Evolutionary conservation across 2,113 vertebrate species (phyloP), one percentile per base, ranked within the genome.

Genomic region (Neogobius melanostomus): DNA sequence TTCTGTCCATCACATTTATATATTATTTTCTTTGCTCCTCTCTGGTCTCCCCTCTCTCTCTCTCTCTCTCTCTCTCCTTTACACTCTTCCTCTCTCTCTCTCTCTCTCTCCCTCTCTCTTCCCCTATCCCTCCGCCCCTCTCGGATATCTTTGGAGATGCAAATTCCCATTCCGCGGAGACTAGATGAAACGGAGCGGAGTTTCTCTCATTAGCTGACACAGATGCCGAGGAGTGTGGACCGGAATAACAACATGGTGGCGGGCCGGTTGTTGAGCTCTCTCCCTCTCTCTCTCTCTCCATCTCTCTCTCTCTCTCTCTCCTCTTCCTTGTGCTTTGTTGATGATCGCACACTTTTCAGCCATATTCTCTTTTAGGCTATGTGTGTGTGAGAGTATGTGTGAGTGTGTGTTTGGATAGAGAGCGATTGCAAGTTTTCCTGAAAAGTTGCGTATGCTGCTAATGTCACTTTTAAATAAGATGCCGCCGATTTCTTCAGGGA

Each of bases 201-300:
- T 89, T 86, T 91, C 90, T 91, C 90, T 91, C 90, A 91, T 91
- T 91, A 91, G 89, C 90, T 91, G 89, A 90, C 90, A 91, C 90
- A 91, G 90, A 91, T 91, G 90, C 90, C 85, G 89, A 86, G 88
- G 89, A 86, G 87, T 83, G 89, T 90, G 88, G 90, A 90, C 90
- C 89, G 87, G 90, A 91, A 91, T 91, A 91, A 90, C 89, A 91
- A 91, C 88, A 79, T 80, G 84, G 85, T 87, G 89, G 86, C 87
- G 87, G 87, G 83, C 87, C 83, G 53, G 28, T 59, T 59, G 54
- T 57, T 57, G 54, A 4, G 81, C 85, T 85, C 76, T 78, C 79
- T 86, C 85, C 79, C 56, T 59, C 7, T 59, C 56, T 86, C 82
- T 76, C 69, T 54, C 53, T 21, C 53, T 8, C 53, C 7, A 8